Conservation (phyloP, 2,113 vertebrate species). For the mouse (Mus musculus) region DNA sequence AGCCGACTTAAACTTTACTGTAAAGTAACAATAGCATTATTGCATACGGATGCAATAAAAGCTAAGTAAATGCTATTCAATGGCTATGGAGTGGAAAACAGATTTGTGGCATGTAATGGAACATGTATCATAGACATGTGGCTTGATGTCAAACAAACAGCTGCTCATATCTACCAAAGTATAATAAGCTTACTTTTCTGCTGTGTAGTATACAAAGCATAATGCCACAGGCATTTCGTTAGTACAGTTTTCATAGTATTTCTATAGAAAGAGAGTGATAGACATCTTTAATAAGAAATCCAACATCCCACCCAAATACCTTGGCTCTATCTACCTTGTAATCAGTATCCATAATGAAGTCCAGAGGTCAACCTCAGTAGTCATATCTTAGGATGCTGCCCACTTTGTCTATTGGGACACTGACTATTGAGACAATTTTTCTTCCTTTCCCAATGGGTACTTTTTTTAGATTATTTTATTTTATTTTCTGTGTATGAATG, state of each 20-base stretch:
- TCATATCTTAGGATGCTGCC: not conserved
- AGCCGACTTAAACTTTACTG: constrained; percentile 83
- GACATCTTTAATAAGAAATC: constrained; percentile 1
- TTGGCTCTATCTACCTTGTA: not conserved
- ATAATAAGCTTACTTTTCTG: constrained; percentile 37
- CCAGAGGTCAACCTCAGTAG: not conserved
- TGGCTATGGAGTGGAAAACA: constrained; percentile 70
- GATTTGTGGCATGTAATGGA: constrained; percentile 57
- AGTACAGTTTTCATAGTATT: not conserved
- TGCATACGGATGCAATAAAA: constrained; percentile 82
- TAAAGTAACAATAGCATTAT: constrained; percentile 82
- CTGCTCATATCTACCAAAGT: constrained; percentile 10
- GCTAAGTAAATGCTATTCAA: constrained; percentile 78
- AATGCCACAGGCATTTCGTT: not conserved
- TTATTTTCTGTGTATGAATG: not conserved
- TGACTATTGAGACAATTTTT: too few species aligned
- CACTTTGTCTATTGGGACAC: not conserved
- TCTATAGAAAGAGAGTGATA: constrained; percentile 1
- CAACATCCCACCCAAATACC: not conserved
- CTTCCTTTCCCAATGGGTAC: not conserved
- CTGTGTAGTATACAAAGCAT: not conserved
- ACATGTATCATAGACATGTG: constrained; percentile 32
- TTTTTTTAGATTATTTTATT: not conserved
- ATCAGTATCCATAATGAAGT: not conserved
- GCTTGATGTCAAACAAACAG: not conserved